Percentiles rank a stretch among this genome's conserved stretches.
These are phyloP conservation scores for Hemaris fuciformis DNA, from an alignment of 2,888 invertebrate genomes.

Conservation along the genomic window DNA sequence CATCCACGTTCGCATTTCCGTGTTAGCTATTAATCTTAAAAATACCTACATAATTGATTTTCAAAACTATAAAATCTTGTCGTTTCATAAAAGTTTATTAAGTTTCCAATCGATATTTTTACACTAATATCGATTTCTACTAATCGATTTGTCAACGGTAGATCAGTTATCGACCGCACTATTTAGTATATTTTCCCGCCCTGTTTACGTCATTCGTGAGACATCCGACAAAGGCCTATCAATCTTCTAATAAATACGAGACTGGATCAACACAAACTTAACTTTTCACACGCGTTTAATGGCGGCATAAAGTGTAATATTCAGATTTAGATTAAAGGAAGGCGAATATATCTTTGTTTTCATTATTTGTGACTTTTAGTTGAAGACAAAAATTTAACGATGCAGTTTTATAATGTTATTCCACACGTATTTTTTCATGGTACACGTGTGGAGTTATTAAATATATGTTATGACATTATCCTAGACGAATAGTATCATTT, in stretches of 20 bases:
- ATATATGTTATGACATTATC: conserved; percentile 66
- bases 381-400: conserved; percentile 70
- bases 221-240: conserved; percentile 54
- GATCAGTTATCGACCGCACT: not conserved
- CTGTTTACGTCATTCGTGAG: conserved; percentile 19
- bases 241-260: conserved; percentile 77
- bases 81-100: too few species aligned
- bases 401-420: conserved; percentile 59
- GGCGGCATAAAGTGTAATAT: conserved; percentile 33
- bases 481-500: conserved; percentile 67
- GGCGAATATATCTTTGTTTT: conserved; percentile 38
- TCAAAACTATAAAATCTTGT: too few species aligned
- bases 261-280: conserved; percentile 36
- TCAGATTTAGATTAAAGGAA: conserved; percentile 33
- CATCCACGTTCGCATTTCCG: too few species aligned
- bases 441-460: not conserved
- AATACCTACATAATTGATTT: too few species aligned
- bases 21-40: too few species aligned
- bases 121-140: not conserved
- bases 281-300: conserved; percentile 24
- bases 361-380: conserved; percentile 65
- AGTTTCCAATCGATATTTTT: not conserved
- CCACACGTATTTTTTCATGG: conserved; percentile 58
- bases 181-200: not conserved
- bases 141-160: not conserved